A percentile compares a stretch with the other conserved stretches of the same genome.
phyloP scores from a whole-genome alignment of 2,113 vertebrate genomes.

The Mungos mungo region DNA sequence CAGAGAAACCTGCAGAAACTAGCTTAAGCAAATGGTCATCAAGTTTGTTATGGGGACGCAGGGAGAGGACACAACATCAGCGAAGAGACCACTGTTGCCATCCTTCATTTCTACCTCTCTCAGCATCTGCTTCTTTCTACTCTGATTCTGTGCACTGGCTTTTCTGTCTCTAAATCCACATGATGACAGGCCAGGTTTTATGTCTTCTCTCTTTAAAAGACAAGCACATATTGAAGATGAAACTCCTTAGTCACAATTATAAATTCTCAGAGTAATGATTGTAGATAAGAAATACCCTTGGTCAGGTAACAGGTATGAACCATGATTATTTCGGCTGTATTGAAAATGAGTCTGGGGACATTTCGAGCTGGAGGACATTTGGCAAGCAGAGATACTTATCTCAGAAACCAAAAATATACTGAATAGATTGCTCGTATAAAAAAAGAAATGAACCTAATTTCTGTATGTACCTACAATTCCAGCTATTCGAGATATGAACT shows the following conservation, averaged over 20 bases:
- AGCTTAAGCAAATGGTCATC: background rate
- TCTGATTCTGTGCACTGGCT: background rate
- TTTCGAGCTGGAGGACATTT: background rate
- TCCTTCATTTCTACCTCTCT: background rate
- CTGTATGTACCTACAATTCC: background rate
- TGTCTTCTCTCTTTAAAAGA: background rate
- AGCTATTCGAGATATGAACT: background rate
- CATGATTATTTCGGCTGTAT: background rate
- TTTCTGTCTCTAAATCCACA: background rate
- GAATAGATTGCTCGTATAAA: background rate
- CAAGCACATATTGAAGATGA: background rate
- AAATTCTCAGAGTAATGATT: background rate
- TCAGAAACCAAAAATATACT: background rate
- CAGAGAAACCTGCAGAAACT: background rate
- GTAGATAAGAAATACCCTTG: background rate
- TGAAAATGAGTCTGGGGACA: background rate
- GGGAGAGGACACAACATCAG: background rate
- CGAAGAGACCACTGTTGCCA: background rate
- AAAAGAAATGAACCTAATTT: background rate
- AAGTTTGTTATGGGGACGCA: background rate
- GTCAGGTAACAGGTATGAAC: background rate
- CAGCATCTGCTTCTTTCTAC: background rate
- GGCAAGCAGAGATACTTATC: background rate
- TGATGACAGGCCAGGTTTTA: background rate
- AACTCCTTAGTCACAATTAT: background rate